These are phyloP conservation scores for Paracentrotus lividus DNA, from an alignment of 53 echinoderm and acorn worm genomes.

Conservation along the genomic window DNA sequence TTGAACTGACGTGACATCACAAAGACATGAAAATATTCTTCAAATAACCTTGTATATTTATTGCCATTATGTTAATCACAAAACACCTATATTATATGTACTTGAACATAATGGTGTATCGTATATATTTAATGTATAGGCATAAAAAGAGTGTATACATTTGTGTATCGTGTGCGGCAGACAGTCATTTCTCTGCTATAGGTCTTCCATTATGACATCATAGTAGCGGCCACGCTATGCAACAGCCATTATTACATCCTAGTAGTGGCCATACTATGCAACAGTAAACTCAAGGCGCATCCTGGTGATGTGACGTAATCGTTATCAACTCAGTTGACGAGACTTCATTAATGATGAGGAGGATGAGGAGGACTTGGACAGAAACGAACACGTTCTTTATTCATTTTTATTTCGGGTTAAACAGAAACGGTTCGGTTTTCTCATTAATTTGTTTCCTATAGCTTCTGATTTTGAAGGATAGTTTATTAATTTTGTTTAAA, in stretches of 20 bases:
- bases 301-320: slow-evolving; percentile 50
- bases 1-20: background rate
- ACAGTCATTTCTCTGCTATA: slow-evolving; percentile 34
- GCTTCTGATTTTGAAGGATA: background rate
- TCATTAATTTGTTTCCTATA: background rate
- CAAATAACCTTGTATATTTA: slow-evolving; percentile 34
- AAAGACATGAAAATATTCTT: slow-evolving; percentile 2
- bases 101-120: slow-evolving; percentile 12
- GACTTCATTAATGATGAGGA: background rate
- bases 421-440: background rate
- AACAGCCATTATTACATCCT: too few relatives aligned
- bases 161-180: slow-evolving; percentile 31
- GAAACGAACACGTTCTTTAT: background rate
- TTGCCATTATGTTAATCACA: background rate
- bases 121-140: background rate
- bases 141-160: background rate
- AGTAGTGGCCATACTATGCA: slow-evolving; percentile 55
- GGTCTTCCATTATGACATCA: slow-evolving; percentile 59
- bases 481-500: background rate
- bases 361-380: background rate
- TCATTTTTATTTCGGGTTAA: slow-evolving; percentile 12
- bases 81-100: slow-evolving; percentile 2
- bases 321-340: slow-evolving; percentile 6
- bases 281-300: background rate
- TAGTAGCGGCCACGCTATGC: slow-evolving; percentile 59